phyloP scores from a whole-genome alignment of 2,888 invertebrate species.

The Volucella inflata region DNA sequence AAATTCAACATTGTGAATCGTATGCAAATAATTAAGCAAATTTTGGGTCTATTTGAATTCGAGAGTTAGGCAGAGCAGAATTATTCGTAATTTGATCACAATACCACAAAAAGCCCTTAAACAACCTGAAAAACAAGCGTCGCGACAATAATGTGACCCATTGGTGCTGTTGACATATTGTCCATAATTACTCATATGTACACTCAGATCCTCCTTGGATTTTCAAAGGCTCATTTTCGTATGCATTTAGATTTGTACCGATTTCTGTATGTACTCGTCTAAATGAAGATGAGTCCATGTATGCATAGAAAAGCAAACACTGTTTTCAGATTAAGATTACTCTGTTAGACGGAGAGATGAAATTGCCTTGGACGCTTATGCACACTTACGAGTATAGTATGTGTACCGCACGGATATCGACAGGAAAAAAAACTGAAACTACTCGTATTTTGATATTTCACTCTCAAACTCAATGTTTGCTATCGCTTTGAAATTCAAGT shows the following conservation, averaged over 20 bases:
- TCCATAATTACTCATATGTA: conserved; percentile 16
- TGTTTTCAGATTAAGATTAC: conserved; percentile 55
- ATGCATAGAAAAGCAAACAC: conserved; percentile 42
- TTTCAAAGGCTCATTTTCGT: conserved; percentile 28
- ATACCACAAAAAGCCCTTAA: conserved; percentile 22
- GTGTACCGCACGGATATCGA: background rate
- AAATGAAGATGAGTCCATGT: background rate
- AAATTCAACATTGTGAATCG: background rate
- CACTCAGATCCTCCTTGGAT: conserved; percentile 37
- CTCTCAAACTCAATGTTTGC: conserved; percentile 6
- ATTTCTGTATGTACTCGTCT: background rate
- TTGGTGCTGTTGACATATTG: conserved; percentile 43
- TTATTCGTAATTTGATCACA: conserved; percentile 56
- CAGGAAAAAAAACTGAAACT: conserved; percentile 42
- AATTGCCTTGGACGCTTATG: conserved; percentile 28
- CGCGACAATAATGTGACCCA: conserved; percentile 37
- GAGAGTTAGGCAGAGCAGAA: conserved; percentile 36
- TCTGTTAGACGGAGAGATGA: conserved; percentile 15
- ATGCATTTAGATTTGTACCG: background rate
- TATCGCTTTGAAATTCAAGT: conserved; percentile 9
- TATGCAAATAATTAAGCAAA: conserved; percentile 49
- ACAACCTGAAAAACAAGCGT: background rate
- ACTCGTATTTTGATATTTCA: conserved; percentile 34
- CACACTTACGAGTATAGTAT: no score
- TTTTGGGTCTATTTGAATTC: conserved; percentile 47